Base-by-base conservation (phyloP, 2,113 vertebrate species). In the Tychaedon coryphoeus region DNA sequence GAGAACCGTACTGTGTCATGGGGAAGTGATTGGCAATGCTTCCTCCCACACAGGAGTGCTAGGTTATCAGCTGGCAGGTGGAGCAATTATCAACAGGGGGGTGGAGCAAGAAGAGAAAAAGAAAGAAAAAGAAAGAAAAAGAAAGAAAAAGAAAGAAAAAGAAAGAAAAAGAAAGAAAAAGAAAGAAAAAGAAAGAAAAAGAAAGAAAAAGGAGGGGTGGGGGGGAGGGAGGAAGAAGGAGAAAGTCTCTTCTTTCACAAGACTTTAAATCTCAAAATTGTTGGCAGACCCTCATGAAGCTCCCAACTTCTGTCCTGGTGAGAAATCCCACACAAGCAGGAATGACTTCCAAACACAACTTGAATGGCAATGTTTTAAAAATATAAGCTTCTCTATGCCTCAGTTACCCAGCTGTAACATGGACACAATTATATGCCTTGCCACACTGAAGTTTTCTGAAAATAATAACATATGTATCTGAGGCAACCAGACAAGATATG, bases 221-320 rank as follows among this genome's bases (percentile, higher is more conserved):
- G 3, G 2, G 3, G 4, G 4, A 3, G 4, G 24, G 12, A 22
- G 1, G 19, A 15, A 25, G 2, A 24, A 22, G n/a, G 18, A 85
- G 1, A 17, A 57, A 81, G 4, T 47, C 36, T 66, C 4, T 28
- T 93, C 20, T 50, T 86, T 58, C 67, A 66, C 16, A 56, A 48
- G 53, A 34, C 4, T 33, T 42, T 24, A 64, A 78, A 81, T 34
- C 45, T 85, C 69, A 19, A 40, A 6, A 8, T 5, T 51, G 48
- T 36, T 72, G 67, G 22, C 24, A 86, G 22, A 92, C 24, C 43
- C 51, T 64, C 28, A 19, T 9, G 14, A 76, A 82, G 12, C 42
- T 92, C n/a, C 31, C 73, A 75, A 4, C 11, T 88, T 83, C 53
- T 47, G 10, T 58, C 40, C 50, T 1, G 0, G 23, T n/a, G 28